phyloP scores from a whole-genome alignment of 2,113 vertebrate species.

The Platysternon megacephalum region DNA sequence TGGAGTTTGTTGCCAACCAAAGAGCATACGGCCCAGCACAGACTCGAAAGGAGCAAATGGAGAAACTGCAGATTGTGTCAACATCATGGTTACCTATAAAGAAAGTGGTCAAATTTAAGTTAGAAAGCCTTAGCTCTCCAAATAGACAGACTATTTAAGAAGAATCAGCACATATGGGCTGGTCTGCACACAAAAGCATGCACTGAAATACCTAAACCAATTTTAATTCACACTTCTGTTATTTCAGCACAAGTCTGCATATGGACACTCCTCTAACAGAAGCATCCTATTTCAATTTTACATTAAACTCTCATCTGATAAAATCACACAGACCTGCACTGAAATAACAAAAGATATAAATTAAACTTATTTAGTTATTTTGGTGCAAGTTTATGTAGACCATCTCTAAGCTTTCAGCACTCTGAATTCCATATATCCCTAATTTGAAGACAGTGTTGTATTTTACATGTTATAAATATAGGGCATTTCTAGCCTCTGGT shows the following conservation, averaged over 20 bases:
- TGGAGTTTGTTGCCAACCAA: constrained; percentile 75
- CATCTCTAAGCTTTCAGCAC: background rate
- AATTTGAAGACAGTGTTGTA: background rate
- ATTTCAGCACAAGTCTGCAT: background rate
- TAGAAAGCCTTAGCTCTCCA: constrained; percentile 17
- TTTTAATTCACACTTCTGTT: background rate
- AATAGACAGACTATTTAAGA: accelerated
- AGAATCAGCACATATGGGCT: background rate
- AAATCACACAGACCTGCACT: background rate
- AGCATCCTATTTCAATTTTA: background rate
- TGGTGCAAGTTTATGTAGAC: background rate
- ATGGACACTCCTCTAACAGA: background rate
- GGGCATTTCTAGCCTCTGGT: background rate
- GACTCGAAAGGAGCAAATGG: constrained; percentile 85
- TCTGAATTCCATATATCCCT: background rate
- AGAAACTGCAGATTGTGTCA: constrained; percentile 78
- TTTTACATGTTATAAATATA: background rate
- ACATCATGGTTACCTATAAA: constrained; percentile 87
- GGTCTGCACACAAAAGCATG: background rate
- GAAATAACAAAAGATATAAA: background rate
- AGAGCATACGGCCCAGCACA: constrained; percentile 81
- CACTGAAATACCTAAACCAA: background rate
- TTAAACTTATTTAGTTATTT: background rate
- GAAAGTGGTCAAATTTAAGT: constrained; percentile 31
- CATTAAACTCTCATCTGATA: background rate